These are phyloP conservation scores for Micronycteris hirsuta DNA, from an alignment of 2,113 vertebrate genomes.

Conservation along the genomic window DNA sequence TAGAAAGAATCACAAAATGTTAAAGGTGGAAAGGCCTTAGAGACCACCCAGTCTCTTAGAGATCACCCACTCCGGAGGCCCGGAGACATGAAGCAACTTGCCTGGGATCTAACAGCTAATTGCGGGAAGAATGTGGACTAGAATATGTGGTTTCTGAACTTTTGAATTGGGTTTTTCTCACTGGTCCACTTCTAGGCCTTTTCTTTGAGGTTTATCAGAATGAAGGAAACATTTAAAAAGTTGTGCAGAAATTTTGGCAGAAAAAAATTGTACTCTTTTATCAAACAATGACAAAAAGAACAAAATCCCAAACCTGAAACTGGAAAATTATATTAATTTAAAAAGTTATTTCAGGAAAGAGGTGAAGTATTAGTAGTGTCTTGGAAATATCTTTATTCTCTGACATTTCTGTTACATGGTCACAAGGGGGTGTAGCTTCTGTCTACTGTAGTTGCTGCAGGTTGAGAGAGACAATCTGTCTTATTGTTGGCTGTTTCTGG, in stretches of 20 bases:
- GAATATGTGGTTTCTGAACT: neutral
- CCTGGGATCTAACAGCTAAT: neutral
- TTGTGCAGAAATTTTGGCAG: neutral
- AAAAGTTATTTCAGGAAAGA: slow-evolving; percentile 8
- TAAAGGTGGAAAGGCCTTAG: slow-evolving; percentile 33
- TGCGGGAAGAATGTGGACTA: neutral
- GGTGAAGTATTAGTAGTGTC: neutral
- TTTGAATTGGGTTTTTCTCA: neutral
- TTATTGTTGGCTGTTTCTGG: neutral
- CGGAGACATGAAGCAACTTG: neutral
- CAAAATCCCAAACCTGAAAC: neutral
- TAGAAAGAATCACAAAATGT: slow-evolving; percentile 44
- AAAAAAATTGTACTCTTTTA: neutral
- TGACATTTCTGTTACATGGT: neutral
- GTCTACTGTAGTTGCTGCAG: neutral
- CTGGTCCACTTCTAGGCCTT: neutral
- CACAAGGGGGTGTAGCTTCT: neutral
- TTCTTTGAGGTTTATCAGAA: neutral
- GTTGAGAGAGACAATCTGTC: neutral
- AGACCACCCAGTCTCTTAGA: neutral
- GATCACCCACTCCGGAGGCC: neutral
- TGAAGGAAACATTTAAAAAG: neutral
- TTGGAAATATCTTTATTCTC: neutral
- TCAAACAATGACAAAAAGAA: neutral
- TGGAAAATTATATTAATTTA: neutral